Conservation (phyloP, 1,140 invertebrate species). For the Aphis craccivora region DNA sequence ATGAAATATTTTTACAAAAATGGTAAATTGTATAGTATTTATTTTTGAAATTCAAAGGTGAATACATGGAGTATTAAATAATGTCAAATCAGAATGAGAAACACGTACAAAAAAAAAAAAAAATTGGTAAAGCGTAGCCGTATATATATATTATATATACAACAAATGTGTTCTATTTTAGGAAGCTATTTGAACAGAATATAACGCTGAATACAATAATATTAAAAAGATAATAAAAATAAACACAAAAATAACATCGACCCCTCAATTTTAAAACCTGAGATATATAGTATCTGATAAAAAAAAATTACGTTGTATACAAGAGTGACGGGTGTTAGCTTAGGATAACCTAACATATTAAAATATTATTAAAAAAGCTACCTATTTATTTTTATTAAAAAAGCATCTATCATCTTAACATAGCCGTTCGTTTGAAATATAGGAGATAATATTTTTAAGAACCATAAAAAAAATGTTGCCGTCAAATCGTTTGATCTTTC, state of each 20-base stretch:
- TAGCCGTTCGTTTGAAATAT: not conserved
- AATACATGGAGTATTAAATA: not conserved
- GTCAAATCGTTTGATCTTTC: not conserved
- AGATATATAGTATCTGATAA: not conserved
- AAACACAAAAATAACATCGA: not conserved
- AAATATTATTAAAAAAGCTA: not conserved
- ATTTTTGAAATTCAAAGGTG: not conserved
- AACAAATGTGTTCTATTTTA: not conserved
- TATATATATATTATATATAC: not conserved
- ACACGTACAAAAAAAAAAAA: not conserved
- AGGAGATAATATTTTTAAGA: not conserved
- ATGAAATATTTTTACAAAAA: not conserved
- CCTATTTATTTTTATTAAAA: not conserved
- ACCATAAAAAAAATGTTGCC: not conserved
- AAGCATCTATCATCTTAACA: not conserved
- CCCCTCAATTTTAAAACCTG: not conserved
- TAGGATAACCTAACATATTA: not conserved
- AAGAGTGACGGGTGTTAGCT: not conserved
- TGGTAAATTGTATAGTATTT: not conserved
- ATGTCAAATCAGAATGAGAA: not conserved
- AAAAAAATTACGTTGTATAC: not conserved
- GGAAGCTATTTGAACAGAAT: not conserved
- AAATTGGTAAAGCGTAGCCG: not conserved
- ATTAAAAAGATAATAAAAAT: slow-evolving; percentile 13
- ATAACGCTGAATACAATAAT: slow-evolving; percentile 12